phyloP scores from a whole-genome alignment of 2,113 vertebrate genomes.

The Pipa parva region DNA sequence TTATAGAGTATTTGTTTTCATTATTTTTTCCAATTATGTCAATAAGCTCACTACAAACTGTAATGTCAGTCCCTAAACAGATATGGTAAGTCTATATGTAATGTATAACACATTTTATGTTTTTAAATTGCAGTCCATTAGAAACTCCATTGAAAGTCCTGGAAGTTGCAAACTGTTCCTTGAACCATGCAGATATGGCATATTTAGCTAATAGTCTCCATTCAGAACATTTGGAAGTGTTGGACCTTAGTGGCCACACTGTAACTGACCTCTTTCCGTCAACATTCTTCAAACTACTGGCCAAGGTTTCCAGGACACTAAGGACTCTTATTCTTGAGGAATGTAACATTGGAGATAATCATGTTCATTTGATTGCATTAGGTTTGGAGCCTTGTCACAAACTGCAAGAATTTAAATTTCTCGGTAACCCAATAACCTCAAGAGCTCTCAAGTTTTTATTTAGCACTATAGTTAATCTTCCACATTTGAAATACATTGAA shows the following conservation, averaged over 20 bases:
- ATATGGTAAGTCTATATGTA: background rate
- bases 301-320: conserved; percentile 69
- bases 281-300: conserved; percentile 78
- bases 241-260: conserved; percentile 86
- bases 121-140: conserved; percentile 68
- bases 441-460: conserved; percentile 69
- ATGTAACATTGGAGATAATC: conserved; percentile 74
- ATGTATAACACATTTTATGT: conserved; percentile 22
- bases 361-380: conserved; percentile 64
- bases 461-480: conserved; percentile 63
- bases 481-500: conserved; percentile 73
- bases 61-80: no score
- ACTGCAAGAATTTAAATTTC: conserved; percentile 76
- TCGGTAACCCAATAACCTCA: conserved; percentile 83
- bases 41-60: no score
- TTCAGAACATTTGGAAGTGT: conserved; percentile 67
- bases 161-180: conserved; percentile 81
- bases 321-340: conserved; percentile 77
- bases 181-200: conserved; percentile 80
- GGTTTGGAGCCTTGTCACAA: conserved; percentile 67
- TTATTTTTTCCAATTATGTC: no score
- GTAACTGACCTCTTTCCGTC: conserved; percentile 69
- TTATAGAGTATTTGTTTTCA: no score
- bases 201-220: conserved; percentile 86
- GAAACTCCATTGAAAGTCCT: conserved; percentile 74